Base-by-base conservation (phyloP, 2,797 vertebrate genomes). In the Pogonophryne albipinna region DNA sequence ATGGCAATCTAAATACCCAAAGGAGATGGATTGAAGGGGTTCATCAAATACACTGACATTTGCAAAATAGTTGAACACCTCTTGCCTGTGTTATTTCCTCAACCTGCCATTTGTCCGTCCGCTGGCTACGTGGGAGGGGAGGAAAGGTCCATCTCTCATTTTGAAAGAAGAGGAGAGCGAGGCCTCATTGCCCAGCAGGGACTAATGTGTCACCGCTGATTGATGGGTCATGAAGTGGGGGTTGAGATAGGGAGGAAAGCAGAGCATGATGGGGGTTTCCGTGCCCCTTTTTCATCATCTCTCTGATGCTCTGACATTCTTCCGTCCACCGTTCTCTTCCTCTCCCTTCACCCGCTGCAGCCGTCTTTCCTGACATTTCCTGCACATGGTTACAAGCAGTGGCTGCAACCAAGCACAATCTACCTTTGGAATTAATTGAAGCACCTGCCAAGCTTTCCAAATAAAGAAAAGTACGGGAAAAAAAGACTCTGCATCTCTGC, bases 181-280 rank as follows among this genome's bases (percentile, higher is more conserved):
- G 59, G 42, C 57, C 82, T 46, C 65, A 86, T 72, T 75, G 68
- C 71, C 79, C 64, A 63, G 74, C 60, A 51, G 86, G 76, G 79
- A 83, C 74, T 46, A 71, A 67, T 74, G 84, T 85, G 86, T 81
- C 86, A 77, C 63, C 1, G 19, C n/a, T 91, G 91, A 92, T 80
- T 92, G 91, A 91, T 91, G 89, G 87, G 62, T 90, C 80, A 89
- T 57, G 84, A 85, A 69, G 55, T 23, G n/a, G 9, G 42, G 53
- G 17, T 46, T 9, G 20, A 10, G 15, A 27, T 13, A 52, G 17
- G 62, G n/a, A 15, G 34, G 64, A 23, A 63, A 60, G 73, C 15
- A 46, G 49, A 59, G 74, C 56, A 83, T 83, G 71, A 74, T 66
- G 53, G 70, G 88, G 67, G 51, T 73, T 85, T 85, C 64, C 85